Evolutionary conservation across 92 coral and sea anemone species (phyloP).

Genomic region (Parazoanthus darwini): DNA sequence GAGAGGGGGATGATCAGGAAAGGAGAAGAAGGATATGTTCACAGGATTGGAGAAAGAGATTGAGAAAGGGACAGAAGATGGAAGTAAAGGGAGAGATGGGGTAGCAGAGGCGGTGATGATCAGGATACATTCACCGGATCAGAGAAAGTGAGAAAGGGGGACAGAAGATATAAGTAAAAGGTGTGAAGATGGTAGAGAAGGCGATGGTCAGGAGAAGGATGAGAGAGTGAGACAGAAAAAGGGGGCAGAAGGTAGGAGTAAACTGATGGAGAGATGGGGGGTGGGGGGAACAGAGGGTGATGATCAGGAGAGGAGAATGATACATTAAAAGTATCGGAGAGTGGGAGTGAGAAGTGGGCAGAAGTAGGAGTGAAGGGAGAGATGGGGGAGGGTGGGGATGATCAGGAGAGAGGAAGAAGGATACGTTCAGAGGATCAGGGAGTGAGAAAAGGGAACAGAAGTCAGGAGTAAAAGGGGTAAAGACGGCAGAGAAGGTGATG

Average conservation of each 20-base stretch:
- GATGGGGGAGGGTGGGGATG: background rate
- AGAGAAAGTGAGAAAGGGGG: background rate
- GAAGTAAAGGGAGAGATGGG: background rate
- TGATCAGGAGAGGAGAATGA: too few relatives aligned
- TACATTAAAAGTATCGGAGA: too few relatives aligned
- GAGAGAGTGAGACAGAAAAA: too few relatives aligned
- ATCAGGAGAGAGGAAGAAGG: too few relatives aligned
- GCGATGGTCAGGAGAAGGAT: background rate
- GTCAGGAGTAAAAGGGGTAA: background rate
- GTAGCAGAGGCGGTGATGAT: too few relatives aligned
- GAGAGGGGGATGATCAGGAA: background rate
- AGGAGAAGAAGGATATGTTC: background rate
- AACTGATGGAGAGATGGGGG: too few relatives aligned
- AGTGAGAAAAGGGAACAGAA: background rate
- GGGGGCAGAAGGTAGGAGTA: too few relatives aligned
- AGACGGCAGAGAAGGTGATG: background rate
- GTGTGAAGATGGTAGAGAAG: background rate
- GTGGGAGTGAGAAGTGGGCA: background rate
- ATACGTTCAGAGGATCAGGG: background rate
- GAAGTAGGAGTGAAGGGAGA: background rate
- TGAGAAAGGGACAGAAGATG: background rate
- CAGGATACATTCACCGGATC: background rate
- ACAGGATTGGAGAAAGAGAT: conserved; percentile 24
- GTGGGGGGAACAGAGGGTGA: too few relatives aligned
- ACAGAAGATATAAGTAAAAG: conserved; percentile 19